Evolutionary conservation across 2,888 invertebrate genomes (phyloP).

Genomic region (Philaethria dido): DNA sequence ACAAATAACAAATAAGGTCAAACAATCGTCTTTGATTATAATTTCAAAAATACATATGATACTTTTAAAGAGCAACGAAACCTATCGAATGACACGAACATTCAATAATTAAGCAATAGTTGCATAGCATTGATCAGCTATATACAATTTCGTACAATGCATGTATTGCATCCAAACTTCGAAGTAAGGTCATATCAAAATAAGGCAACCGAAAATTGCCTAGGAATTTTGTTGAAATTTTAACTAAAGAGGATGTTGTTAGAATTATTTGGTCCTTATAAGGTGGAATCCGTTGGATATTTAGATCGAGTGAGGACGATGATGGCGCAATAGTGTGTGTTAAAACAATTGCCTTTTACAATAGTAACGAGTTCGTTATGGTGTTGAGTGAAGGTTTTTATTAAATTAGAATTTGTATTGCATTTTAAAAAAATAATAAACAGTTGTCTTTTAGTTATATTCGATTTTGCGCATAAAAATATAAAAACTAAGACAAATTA

Average conservation of each 20-base stretch:
- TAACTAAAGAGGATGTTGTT: slow-evolving; percentile 6
- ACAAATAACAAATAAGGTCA: not conserved
- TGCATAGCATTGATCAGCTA: slow-evolving; percentile 32
- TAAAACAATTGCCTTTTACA: not conserved
- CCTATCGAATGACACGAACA: slow-evolving; percentile 38
- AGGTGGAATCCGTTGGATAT: slow-evolving; percentile 24
- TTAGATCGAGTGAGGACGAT: not conserved
- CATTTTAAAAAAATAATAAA: too few relatives aligned
- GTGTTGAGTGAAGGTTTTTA: not conserved
- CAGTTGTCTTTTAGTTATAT: too few relatives aligned
- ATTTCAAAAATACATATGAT: slow-evolving; percentile 16
- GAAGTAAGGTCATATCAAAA: slow-evolving; percentile 24
- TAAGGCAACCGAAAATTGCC: slow-evolving; percentile 11
- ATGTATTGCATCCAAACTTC: slow-evolving; percentile 34
- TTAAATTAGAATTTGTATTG: too few relatives aligned
- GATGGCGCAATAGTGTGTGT: not conserved
- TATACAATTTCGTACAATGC: slow-evolving; percentile 38
- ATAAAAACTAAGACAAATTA: too few relatives aligned
- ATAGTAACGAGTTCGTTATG: not conserved
- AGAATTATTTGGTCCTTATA: slow-evolving; percentile 16
- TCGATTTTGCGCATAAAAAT: too few relatives aligned
- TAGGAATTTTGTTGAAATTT: slow-evolving; percentile 19
- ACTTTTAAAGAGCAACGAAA: slow-evolving; percentile 29
- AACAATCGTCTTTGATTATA: slow-evolving; percentile 22
- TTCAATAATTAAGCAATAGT: slow-evolving; percentile 34